Percentiles rank a stretch among this genome's conserved stretches.
phyloP scores from a whole-genome alignment of 2,797 vertebrate genomes.

The Galago senegalensis region DNA sequence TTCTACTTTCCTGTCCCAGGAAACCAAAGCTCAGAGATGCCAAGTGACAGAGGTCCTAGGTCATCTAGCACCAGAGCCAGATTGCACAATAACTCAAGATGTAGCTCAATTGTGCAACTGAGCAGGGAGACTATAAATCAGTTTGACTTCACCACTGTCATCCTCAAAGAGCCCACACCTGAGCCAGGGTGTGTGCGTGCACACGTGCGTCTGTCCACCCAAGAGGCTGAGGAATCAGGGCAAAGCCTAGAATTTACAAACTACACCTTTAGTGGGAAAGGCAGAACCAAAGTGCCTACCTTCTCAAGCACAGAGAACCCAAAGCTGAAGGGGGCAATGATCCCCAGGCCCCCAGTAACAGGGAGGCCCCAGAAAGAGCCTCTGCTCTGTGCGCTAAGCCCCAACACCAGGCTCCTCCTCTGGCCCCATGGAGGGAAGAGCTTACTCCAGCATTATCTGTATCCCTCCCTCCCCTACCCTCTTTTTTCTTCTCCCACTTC shows the following conservation, averaged over 20 bases:
- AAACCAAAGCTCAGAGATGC: constrained; percentile 15
- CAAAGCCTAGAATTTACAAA: not conserved
- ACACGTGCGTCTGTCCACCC: not conserved
- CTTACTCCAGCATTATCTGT: not conserved
- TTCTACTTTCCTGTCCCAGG: not conserved
- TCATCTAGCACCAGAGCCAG: not conserved
- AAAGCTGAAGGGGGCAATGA: not conserved
- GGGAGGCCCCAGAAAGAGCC: not conserved
- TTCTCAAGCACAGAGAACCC: not conserved
- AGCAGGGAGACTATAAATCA: not conserved
- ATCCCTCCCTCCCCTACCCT: too few species aligned
- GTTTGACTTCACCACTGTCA: not conserved
- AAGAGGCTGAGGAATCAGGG: not conserved
- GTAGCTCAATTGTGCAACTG: not conserved
- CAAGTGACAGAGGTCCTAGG: not conserved
- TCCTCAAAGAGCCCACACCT: not conserved
- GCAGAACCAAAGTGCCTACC: not conserved
- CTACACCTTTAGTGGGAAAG: not conserved
- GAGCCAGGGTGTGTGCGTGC: fast-evolving
- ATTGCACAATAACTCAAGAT: not conserved
- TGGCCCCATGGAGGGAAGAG: not conserved
- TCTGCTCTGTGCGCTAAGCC: not conserved
- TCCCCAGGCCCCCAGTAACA: not conserved
- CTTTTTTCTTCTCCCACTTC: not conserved
- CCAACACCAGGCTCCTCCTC: not conserved